These are phyloP conservation scores for Uria aalge DNA, from an alignment of 2,113 vertebrate genomes.

Conservation along the genomic window DNA sequence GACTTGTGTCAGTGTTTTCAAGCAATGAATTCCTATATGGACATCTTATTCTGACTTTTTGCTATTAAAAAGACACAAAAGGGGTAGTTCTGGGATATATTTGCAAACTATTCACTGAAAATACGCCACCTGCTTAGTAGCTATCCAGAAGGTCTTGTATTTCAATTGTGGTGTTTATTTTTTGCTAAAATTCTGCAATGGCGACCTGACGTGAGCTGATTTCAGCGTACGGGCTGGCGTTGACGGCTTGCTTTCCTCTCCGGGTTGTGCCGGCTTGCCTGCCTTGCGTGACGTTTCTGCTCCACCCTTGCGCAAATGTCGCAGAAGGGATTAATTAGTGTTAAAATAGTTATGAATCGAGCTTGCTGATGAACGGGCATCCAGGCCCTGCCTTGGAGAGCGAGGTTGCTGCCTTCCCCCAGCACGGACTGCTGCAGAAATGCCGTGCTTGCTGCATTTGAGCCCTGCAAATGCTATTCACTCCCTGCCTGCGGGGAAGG, in stretches of 20 bases:
- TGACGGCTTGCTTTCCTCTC: background rate
- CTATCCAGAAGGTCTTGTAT: background rate
- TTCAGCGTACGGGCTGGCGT: background rate
- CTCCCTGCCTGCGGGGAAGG: background rate
- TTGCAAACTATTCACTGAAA: background rate
- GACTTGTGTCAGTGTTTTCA: background rate
- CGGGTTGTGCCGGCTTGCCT: background rate
- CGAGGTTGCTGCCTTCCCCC: accelerated
- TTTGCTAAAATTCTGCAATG: background rate
- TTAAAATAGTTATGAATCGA: background rate
- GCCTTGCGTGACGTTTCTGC: background rate
- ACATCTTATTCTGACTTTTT: background rate
- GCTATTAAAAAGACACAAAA: background rate
- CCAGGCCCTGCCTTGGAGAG: background rate
- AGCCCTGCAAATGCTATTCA: background rate
- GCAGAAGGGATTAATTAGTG: constrained; percentile 13
- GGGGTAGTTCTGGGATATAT: background rate
- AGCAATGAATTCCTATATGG: background rate
- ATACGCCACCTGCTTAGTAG: background rate
- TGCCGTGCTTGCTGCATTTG: accelerated
- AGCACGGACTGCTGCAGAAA: background rate
- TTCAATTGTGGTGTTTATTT: background rate
- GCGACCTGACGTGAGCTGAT: background rate
- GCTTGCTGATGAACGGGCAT: background rate
- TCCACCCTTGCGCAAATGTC: accelerated